phyloP scores from a whole-genome alignment of 30 jellyfish, hydroid and myxozoan genomes.

The Turritopsis rubra region DNA sequence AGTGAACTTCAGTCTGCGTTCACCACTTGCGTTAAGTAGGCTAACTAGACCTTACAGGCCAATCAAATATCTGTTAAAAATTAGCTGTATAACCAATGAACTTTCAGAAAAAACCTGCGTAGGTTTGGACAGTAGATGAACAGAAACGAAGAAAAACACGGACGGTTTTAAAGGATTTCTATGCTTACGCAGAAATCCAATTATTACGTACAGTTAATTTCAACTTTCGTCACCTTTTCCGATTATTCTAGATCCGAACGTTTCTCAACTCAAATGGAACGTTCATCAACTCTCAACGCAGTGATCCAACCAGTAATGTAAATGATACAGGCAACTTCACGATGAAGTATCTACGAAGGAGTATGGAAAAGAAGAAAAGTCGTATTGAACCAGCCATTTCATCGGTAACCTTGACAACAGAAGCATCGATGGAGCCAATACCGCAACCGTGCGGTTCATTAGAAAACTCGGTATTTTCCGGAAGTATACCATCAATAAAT shows the following conservation, averaged over 20 bases:
- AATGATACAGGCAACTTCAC: not conserved
- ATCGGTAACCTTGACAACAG: conserved; percentile 16
- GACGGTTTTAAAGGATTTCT: too few species aligned
- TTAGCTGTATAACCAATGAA: too few species aligned
- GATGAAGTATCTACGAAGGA: not conserved
- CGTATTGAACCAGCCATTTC: not conserved
- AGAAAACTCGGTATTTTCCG: not conserved
- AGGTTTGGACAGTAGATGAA: too few species aligned
- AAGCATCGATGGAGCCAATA: not conserved
- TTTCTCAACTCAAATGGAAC: not conserved
- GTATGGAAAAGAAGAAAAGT: not conserved
- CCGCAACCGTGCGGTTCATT: conserved; percentile 11
- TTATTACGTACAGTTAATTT: too few species aligned
- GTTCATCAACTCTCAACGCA: not conserved
- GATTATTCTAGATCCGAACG: not conserved
- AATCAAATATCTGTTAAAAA: too few species aligned
- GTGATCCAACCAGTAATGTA: not conserved
- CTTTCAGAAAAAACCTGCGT: too few species aligned
- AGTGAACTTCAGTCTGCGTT: too few species aligned
- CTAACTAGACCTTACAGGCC: too few species aligned
- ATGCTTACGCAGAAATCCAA: too few species aligned
- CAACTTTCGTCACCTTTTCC: not conserved
- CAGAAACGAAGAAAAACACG: too few species aligned
- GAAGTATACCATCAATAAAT: not conserved
- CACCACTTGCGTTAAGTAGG: too few species aligned